These are phyloP conservation scores for Gobius niger DNA, from an alignment of 2,113 vertebrate species.

Conservation along the genomic window DNA sequence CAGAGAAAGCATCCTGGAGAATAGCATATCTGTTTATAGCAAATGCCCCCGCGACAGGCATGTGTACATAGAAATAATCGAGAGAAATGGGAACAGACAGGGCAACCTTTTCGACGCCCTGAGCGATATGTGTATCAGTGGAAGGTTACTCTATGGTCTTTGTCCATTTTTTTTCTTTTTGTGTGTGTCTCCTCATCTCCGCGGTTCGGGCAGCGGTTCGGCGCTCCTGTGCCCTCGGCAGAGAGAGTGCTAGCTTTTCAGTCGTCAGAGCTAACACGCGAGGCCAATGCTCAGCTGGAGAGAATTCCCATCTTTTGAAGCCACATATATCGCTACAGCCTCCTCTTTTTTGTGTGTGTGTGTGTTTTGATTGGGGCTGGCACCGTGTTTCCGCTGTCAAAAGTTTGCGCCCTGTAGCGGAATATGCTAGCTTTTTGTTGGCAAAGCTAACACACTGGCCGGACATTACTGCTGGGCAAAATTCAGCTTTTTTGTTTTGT, in stretches of 20 bases:
- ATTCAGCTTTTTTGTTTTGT: neutral
- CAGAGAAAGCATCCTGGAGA: slow-evolving; percentile 62
- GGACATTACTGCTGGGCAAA: neutral
- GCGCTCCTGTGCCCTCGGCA: slow-evolving; percentile 4
- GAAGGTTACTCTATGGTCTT: slow-evolving; percentile 69
- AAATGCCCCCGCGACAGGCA: slow-evolving; percentile 62
- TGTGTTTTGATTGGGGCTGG: neutral
- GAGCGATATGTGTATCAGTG: slow-evolving; percentile 59
- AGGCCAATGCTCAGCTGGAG: neutral
- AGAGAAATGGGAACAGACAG: slow-evolving; percentile 51
- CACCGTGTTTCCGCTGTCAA: neutral
- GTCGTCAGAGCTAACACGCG: slow-evolving; percentile 6
- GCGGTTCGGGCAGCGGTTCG: slow-evolving; percentile 9
- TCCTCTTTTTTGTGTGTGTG: neutral
- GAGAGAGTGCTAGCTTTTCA: neutral
- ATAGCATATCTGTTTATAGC: slow-evolving; percentile 69
- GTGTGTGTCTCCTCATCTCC: slow-evolving; percentile 8
- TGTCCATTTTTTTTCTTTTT: slow-evolving; percentile 51
- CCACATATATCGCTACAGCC: neutral
- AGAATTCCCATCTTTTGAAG: slow-evolving; percentile 1
- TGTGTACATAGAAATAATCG: slow-evolving; percentile 74
- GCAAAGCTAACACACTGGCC: neutral
- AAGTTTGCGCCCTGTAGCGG: neutral
- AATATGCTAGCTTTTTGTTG: neutral
- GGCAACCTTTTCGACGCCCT: slow-evolving; percentile 59